phyloP scores from a whole-genome alignment of 2,113 vertebrate species.

The Melospiza georgiana region DNA sequence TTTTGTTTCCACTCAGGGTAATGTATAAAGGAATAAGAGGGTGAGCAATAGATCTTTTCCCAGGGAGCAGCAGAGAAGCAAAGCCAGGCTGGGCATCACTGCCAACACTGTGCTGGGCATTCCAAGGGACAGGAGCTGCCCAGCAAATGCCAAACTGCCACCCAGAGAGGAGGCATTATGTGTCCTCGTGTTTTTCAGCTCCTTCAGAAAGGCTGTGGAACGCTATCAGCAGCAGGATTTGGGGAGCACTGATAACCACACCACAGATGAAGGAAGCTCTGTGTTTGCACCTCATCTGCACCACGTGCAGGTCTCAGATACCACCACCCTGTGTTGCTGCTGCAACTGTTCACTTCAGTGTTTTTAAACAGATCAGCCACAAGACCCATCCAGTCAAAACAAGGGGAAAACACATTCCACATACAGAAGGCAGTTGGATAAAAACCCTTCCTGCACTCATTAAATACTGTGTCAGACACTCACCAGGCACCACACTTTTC shows the following conservation, averaged over 20 bases:
- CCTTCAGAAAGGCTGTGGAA: neutral
- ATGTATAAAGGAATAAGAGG: neutral
- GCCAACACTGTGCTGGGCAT: neutral
- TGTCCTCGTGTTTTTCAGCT: neutral
- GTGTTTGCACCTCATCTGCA: neutral
- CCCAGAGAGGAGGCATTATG: neutral
- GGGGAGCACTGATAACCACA: neutral
- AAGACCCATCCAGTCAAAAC: slow-evolving; percentile 31
- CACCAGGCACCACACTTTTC: slow-evolving; percentile 14
- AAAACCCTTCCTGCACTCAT: neutral
- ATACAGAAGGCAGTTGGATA: neutral
- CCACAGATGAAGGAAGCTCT: neutral
- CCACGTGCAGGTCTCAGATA: neutral
- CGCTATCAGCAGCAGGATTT: neutral
- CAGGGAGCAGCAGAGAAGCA: neutral
- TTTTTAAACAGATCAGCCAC: slow-evolving; percentile 24
- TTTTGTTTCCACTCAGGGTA: neutral
- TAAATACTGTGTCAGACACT: slow-evolving; percentile 39
- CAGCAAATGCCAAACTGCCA: neutral
- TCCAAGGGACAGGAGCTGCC: neutral
- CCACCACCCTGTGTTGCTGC: neutral
- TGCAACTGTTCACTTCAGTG: slow-evolving; percentile 5
- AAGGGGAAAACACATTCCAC: slow-evolving; percentile 46
- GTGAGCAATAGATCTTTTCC: neutral
- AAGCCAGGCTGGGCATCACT: fast-evolving